Conservation (phyloP, 1,140 invertebrate species). For the Lasioglossum albipes region DNA sequence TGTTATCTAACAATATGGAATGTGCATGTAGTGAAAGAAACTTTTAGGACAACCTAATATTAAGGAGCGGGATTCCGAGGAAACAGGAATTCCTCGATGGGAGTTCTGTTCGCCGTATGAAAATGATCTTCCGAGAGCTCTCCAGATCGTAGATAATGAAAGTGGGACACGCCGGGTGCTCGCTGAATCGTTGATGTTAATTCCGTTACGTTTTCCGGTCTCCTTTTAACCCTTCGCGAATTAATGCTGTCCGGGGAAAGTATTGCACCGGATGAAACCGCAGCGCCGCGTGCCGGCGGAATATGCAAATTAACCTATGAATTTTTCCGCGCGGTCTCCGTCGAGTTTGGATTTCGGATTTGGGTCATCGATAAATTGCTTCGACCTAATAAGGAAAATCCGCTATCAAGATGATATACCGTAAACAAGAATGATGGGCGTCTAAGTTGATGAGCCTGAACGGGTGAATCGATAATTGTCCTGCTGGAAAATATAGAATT, state of each 20-base stretch:
- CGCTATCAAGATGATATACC: neutral
- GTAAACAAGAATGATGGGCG: neutral
- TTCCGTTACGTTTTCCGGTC: conserved; percentile 25
- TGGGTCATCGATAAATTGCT: neutral
- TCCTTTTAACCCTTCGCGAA: neutral
- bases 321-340: neutral
- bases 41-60: too few species aligned
- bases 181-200: conserved; percentile 28
- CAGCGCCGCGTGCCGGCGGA: neutral
- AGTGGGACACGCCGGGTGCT: conserved; percentile 20
- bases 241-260: neutral
- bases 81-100: conserved; percentile 16
- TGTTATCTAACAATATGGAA: too few species aligned
- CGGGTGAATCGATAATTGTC: neutral
- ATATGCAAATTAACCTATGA: neutral
- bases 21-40: too few species aligned
- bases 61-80: too few species aligned
- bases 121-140: conserved; percentile 27
- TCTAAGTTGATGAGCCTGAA: neutral
- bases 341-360: neutral
- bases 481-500: too few species aligned
- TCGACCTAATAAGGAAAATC: neutral
- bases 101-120: conserved; percentile 20
- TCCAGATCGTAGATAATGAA: conserved; percentile 33
- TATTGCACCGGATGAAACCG: conserved; percentile 3